A percentile compares a stretch with the other conserved stretches of the same genome.
These are phyloP conservation scores for Diploptera punctata DNA, from an alignment of 2,888 invertebrate genomes.

Conservation along the genomic window DNA sequence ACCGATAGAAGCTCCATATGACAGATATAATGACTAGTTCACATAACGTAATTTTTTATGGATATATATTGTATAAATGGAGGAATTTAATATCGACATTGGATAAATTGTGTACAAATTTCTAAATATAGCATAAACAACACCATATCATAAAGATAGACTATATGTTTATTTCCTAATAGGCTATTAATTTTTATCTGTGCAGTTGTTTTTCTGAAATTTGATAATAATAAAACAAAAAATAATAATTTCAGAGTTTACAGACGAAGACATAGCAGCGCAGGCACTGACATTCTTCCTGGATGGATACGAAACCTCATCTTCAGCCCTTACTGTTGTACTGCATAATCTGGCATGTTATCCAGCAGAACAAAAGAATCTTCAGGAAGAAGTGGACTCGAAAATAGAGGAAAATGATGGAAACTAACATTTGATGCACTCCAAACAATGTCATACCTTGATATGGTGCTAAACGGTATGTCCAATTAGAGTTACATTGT, in stretches of 20 bases:
- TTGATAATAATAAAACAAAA: too few species aligned
- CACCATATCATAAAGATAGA: too few species aligned
- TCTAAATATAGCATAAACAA: too few species aligned
- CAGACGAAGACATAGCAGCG: constrained; percentile 41
- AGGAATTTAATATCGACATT: too few species aligned
- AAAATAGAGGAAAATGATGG: constrained; percentile 43
- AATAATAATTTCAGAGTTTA: constrained; percentile 34
- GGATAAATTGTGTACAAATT: too few species aligned
- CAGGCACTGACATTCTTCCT: constrained; percentile 48
- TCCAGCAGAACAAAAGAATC: constrained; percentile 46
- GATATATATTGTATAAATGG: too few species aligned
- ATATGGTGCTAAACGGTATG: constrained; percentile 45
- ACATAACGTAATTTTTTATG: too few species aligned
- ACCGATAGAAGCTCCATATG: too few species aligned
- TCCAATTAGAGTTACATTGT: not conserved
- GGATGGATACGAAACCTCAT: constrained; percentile 50
- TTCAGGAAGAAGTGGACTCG: constrained; percentile 47
- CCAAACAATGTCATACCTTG: constrained; percentile 48
- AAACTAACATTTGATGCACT: constrained; percentile 46
- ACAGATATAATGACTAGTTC: too few species aligned
- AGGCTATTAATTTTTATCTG: too few species aligned
- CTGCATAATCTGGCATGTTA: constrained; percentile 47
- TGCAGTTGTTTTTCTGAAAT: too few species aligned
- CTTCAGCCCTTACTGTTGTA: constrained; percentile 46
- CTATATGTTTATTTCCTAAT: too few species aligned